These are phyloP conservation scores for Acleris emargana DNA, from an alignment of 2,888 invertebrate genomes.

Conservation along the genomic window DNA sequence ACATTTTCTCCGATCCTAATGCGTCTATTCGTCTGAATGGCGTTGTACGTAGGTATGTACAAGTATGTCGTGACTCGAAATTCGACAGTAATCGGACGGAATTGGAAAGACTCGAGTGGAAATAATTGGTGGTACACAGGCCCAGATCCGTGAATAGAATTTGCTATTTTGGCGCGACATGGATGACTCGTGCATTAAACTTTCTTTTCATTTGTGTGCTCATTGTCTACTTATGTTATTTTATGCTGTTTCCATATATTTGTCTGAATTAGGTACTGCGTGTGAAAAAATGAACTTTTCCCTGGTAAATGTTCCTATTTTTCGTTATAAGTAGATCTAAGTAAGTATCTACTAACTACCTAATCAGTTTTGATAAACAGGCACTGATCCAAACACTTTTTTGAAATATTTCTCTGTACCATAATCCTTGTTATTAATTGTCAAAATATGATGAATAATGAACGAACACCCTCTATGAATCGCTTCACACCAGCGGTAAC, in stretches of 20 bases:
- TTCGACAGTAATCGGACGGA: slow-evolving; percentile 21
- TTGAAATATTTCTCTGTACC: not conserved
- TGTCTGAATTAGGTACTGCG: not conserved
- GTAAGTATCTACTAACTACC: too few species aligned
- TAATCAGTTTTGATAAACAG: too few species aligned
- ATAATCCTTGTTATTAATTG: not conserved
- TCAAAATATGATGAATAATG: slow-evolving; percentile 6
- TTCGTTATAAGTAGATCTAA: too few species aligned
- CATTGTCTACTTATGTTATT: slow-evolving; percentile 15
- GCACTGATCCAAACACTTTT: too few species aligned
- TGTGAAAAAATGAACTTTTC: not conserved
- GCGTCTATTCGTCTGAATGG: slow-evolving; percentile 18
- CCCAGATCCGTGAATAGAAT: slow-evolving; percentile 20
- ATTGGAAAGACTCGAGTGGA: slow-evolving; percentile 33
- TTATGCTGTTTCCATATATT: not conserved
- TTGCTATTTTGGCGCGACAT: slow-evolving; percentile 24
- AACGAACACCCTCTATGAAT: slow-evolving; percentile 31
- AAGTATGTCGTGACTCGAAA: slow-evolving; percentile 31
- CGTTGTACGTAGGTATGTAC: slow-evolving; percentile 4
- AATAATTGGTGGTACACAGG: slow-evolving; percentile 28
- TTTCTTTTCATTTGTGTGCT: slow-evolving; percentile 23
- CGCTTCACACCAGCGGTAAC: slow-evolving; percentile 44
- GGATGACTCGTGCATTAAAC: slow-evolving; percentile 32
- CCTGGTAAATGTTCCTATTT: too few species aligned
- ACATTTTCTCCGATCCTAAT: slow-evolving; percentile 27